These are phyloP conservation scores for Schlechtendalia chinensis DNA, from an alignment of 1,140 invertebrate species.

Conservation along the genomic window DNA sequence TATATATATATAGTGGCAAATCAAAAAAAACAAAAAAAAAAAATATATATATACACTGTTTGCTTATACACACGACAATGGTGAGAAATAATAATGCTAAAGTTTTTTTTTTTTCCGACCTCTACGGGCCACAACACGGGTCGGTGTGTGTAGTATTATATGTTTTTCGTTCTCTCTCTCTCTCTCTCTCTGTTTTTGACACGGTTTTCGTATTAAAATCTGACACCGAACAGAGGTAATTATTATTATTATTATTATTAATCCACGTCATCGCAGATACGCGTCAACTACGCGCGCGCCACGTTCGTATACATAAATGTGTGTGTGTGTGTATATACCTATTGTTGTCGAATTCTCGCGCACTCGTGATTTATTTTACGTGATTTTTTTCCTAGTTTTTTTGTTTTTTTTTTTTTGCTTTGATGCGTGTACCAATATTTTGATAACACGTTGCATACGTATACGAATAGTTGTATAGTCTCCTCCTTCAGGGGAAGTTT, in stretches of 20 bases:
- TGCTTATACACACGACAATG: constrained; percentile 22
- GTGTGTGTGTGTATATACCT: background rate
- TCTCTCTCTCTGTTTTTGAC: constrained; percentile 32
- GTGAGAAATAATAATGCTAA: constrained; percentile 38
- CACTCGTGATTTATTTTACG: constrained; percentile 21
- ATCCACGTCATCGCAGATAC: constrained; percentile 43
- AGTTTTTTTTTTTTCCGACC: constrained; percentile 38
- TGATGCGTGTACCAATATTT: background rate
- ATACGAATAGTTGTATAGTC: background rate
- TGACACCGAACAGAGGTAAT: constrained; percentile 45
- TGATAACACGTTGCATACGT: background rate
- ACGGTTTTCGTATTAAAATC: constrained; percentile 48
- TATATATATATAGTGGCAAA: constrained; percentile 6
- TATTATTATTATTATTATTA: too few relatives aligned
- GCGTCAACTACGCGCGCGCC: constrained; percentile 19
- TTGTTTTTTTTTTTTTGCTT: background rate
- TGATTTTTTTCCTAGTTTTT: constrained; percentile 20
- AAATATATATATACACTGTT: background rate
- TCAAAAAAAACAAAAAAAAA: constrained; percentile 33
- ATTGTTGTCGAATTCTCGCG: constrained; percentile 4
- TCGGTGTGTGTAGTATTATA: background rate
- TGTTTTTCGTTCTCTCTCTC: background rate
- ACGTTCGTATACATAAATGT: background rate
- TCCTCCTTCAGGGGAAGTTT: constrained; percentile 16
- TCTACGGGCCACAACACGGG: background rate